Base-by-base conservation (phyloP, 2,888 invertebrate species). In the Gymnoscelis rufifasciata region DNA sequence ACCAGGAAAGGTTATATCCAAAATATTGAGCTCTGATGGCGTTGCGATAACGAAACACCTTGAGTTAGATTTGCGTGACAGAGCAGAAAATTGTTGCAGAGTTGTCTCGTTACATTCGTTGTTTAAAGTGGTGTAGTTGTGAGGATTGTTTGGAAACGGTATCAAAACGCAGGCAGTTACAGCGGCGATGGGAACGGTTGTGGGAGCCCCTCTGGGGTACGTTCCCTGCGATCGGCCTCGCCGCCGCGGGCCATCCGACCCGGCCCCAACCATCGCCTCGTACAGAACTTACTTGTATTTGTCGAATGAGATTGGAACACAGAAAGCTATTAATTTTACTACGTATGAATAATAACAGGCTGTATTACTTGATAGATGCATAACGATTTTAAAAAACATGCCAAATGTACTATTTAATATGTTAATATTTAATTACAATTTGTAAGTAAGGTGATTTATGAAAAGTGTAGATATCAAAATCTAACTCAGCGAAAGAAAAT, bases 111-210 rank as follows among this genome's bases (percentile, higher is more conserved):
- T 39, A 38, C 29, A 24, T 14, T 24, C 23, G 33, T 5, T 30
- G 38, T 30, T 40, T 31, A 13, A 36, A 14, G 23, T 31, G 15
- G 50, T 40, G 39, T 54, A 52, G 47, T 49, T 48, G 8, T n/a
- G 14, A 45, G 33, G 44, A 41, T 30, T 59, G 56, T 52, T 62
- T 63, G 57, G 53, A 57, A 64, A 67, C 65, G 62, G 66, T 66
- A 69, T 57, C 53, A 60, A 67, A 59, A 54, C 60, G 60, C 42
- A 52, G 49, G 62, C 64, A 64, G 71, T 74, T 68, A 69, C 59
- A 59, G 66, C 52, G 62, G 66, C 71, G 73, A 83, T 86, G 86
- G 82, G 86, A 87, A 84, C 60, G 62, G 60, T 59, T 66, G 64
- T 73, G 76, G 70, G 81, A 78, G 78, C 80, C 76, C 77, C 72